Percentiles rank a stretch among this genome's conserved stretches.
Conservation (phyloP, 1,140 invertebrate genomes). For the Anastatus disparis region DNA sequence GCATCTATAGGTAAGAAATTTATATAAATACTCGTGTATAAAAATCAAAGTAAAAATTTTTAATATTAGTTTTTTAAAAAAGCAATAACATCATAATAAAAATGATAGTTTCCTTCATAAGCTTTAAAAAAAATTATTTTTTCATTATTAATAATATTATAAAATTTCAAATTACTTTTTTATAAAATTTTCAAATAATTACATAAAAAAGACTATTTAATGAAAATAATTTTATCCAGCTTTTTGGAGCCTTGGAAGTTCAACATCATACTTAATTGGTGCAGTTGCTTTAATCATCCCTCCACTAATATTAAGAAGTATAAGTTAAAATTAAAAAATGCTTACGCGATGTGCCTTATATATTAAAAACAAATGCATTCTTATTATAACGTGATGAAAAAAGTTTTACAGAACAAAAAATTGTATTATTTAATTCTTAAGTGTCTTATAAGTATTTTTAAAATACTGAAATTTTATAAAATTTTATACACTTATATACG, state of each 20-base stretch:
- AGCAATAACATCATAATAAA: too few species aligned
- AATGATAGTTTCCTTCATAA: too few species aligned
- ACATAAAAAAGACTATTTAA: neutral
- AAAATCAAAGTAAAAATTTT: neutral
- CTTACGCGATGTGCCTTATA: constrained; percentile 22
- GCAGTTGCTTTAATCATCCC: constrained; percentile 76
- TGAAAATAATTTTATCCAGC: constrained; percentile 67
- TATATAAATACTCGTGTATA: neutral
- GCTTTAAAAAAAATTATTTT: neutral
- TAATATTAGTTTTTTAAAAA: too few species aligned
- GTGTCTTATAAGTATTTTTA: neutral
- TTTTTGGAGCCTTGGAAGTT: constrained; percentile 85
- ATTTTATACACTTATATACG: constrained; percentile 1
- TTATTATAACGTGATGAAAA: constrained; percentile 9
- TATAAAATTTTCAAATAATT: constrained; percentile 18
- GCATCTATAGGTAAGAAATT: constrained; percentile 76
- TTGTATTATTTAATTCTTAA: neutral
- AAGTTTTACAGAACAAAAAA: neutral
- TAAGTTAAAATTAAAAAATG: constrained; percentile 11
- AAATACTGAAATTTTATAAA: neutral
- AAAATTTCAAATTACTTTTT: too few species aligned
- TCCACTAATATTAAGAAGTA: constrained; percentile 69
- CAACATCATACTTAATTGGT: constrained; percentile 78
- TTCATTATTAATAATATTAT: neutral
- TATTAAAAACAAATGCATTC: constrained; percentile 5